phyloP scores from a whole-genome alignment of 2,888 invertebrate species.

The Scotopteryx bipunctaria region DNA sequence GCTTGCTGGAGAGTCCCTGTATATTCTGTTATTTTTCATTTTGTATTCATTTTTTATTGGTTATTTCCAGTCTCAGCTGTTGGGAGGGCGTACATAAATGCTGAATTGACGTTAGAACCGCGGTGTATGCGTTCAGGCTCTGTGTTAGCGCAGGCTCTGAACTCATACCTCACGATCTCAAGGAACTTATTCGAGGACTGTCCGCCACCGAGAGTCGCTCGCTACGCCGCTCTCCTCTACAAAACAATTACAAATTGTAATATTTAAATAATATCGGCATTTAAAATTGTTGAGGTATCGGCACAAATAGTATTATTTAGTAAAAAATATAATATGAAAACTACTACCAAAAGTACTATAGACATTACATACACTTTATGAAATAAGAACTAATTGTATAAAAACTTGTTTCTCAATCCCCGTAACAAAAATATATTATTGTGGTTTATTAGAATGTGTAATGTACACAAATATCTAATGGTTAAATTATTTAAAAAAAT shows the following conservation, averaged over 20 bases:
- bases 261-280: neutral
- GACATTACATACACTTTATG: too few species aligned
- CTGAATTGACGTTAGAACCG: constrained; percentile 62
- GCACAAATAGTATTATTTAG: too few species aligned
- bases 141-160: neutral
- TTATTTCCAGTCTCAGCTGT: constrained; percentile 87
- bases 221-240: constrained; percentile 33
- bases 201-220: constrained; percentile 24
- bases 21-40: too few species aligned
- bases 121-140: constrained; percentile 54
- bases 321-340: too few species aligned
- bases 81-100: constrained; percentile 85
- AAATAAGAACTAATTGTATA: too few species aligned
- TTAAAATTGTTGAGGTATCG: neutral
- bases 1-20: too few species aligned
- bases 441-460: neutral
- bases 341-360: too few species aligned
- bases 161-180: neutral
- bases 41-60: constrained; percentile 54
- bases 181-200: neutral
- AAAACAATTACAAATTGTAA: constrained; percentile 2
- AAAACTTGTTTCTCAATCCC: too few species aligned
- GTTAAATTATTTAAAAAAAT: neutral
- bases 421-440: too few species aligned
- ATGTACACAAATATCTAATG: too few species aligned